These are phyloP conservation scores for Percina caprodes DNA, from an alignment of 2,113 vertebrate species.

Conservation along the genomic window DNA sequence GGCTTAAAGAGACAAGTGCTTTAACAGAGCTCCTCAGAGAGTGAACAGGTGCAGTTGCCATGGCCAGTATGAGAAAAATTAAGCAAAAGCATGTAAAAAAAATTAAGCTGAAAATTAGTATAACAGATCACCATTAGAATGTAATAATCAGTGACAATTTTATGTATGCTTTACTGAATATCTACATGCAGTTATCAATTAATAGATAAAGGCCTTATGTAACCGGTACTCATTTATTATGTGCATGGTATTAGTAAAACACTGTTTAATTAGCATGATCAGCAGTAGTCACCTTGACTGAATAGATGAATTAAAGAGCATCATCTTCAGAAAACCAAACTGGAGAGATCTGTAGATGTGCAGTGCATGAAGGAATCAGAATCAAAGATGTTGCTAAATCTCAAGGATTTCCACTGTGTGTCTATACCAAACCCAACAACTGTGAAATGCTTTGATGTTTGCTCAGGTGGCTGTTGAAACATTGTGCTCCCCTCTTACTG, in stretches of 20 bases:
- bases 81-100: too few species aligned
- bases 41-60: too few species aligned
- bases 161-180: not conserved
- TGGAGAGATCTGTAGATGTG: constrained; percentile 15
- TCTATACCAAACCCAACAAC: constrained; percentile 39
- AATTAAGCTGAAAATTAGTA: too few species aligned
- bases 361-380: constrained; percentile 40
- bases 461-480: constrained; percentile 59
- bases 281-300: not conserved
- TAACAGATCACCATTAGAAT: not conserved
- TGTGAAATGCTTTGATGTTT: constrained; percentile 53
- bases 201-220: not conserved
- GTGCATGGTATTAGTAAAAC: not conserved
- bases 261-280: constrained; percentile 18
- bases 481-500: constrained; percentile 19
- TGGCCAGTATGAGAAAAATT: too few species aligned
- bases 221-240: not conserved
- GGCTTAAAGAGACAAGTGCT: too few species aligned
- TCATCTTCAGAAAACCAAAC: constrained; percentile 12
- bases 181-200: not conserved
- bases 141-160: not conserved
- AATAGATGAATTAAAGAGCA: constrained; percentile 10
- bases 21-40: too few species aligned
- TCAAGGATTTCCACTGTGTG: constrained; percentile 48
- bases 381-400: constrained; percentile 55